phyloP scores from a whole-genome alignment of 2,113 vertebrate genomes.

The Pungitius pungitius region DNA sequence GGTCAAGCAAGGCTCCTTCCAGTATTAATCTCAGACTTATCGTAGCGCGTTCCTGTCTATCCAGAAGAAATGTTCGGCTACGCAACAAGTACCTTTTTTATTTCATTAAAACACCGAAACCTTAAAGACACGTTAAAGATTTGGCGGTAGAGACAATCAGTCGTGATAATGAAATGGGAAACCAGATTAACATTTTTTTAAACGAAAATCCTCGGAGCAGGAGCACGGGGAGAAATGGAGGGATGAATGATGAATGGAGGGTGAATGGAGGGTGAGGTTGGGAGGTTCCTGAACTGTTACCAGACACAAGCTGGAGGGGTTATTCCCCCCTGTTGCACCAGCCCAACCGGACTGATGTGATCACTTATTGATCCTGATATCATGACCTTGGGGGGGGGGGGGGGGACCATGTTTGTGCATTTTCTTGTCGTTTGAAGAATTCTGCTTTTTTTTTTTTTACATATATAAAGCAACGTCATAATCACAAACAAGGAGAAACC shows the following conservation, averaged over 20 bases:
- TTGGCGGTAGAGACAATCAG: slow-evolving; percentile 64
- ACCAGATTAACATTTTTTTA: background rate
- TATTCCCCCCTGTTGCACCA: slow-evolving; percentile 59
- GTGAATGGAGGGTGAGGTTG: background rate
- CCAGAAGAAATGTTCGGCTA: background rate
- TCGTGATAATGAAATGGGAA: background rate
- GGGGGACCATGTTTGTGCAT: background rate
- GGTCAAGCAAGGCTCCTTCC: slow-evolving; percentile 6
- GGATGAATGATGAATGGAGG: no score
- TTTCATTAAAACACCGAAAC: background rate
- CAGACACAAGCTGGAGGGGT: slow-evolving; percentile 47
- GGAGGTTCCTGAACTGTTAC: slow-evolving; percentile 23
- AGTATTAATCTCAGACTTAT: slow-evolving; percentile 37
- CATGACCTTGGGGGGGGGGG: slow-evolving; percentile 1
- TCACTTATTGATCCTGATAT: slow-evolving; percentile 3
- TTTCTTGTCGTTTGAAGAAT: slow-evolving; percentile 37
- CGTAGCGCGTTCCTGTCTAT: background rate
- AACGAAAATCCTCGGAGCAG: background rate
- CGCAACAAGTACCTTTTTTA: background rate
- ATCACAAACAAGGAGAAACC: slow-evolving; percentile 72
- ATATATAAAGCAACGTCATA: slow-evolving; percentile 71
- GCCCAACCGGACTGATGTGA: slow-evolving; percentile 50
- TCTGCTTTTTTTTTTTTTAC: slow-evolving; percentile 38
- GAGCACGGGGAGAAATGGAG: no score
- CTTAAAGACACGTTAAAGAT: background rate